These are phyloP conservation scores for Anhinga anhinga DNA, from an alignment of 2,113 vertebrate genomes.

Conservation along the genomic window DNA sequence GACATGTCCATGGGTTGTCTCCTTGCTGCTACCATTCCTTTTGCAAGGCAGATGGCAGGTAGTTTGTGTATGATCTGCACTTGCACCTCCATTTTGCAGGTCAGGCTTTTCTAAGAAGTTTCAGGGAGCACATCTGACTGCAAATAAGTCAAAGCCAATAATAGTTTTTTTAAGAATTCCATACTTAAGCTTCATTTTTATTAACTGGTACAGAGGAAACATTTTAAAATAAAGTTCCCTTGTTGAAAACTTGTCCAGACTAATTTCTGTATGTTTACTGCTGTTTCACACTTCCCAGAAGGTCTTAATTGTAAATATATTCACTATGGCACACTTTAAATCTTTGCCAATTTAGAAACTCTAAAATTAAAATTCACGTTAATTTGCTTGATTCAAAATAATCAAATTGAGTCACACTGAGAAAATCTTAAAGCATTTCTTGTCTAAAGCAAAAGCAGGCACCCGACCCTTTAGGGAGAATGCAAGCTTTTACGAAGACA, in stretches of 20 bases:
- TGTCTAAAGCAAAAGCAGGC: not conserved
- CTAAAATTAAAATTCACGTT: not conserved
- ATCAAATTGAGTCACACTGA: not conserved
- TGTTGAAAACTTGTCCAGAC: not conserved
- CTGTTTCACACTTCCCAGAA: not conserved
- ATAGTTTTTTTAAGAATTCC: not conserved
- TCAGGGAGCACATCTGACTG: not conserved
- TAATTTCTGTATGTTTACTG: not conserved
- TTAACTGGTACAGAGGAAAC: not conserved
- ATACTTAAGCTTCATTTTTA: not conserved
- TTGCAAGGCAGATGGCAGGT: not conserved
- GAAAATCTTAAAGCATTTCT: not conserved
- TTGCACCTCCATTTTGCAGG: not conserved
- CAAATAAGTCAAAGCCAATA: not conserved
- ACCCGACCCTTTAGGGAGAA: not conserved
- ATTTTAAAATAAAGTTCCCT: not conserved
- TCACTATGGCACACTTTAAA: not conserved
- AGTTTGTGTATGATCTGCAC: not conserved
- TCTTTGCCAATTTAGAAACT: not conserved
- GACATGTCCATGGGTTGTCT: not conserved
- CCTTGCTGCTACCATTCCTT: not conserved
- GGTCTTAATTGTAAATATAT: not conserved
- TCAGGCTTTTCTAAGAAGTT: not conserved
- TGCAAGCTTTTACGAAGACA: not conserved
- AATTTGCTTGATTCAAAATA: not conserved